These are phyloP conservation scores for Catagonus wagneri DNA, from an alignment of 2,113 vertebrate species.

Conservation along the genomic window DNA sequence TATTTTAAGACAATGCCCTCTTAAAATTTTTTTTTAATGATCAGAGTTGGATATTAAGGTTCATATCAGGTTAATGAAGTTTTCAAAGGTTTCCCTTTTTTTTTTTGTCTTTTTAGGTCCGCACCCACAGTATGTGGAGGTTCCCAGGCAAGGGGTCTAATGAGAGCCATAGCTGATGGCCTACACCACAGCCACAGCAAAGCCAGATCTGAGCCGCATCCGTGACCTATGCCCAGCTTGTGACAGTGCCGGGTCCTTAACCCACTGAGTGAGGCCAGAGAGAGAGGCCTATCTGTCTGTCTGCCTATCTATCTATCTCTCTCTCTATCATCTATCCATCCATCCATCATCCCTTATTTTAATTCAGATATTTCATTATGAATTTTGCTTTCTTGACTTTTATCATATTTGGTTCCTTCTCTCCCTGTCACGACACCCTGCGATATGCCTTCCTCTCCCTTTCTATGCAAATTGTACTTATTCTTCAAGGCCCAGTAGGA, in stretches of 20 bases:
- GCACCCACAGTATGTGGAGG: too few species aligned
- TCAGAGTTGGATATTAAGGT: not conserved
- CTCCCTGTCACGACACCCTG: not conserved
- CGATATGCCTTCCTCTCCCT: not conserved
- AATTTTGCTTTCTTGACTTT: slow-evolving; percentile 42
- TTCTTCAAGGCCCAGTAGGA: not conserved
- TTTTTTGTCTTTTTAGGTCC: too few species aligned
- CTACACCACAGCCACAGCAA: too few species aligned
- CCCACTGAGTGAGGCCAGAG: too few species aligned
- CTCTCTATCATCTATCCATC: not conserved
- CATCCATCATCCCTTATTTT: slow-evolving; percentile 13
- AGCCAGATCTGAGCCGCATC: too few species aligned
- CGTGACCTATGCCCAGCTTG: too few species aligned
- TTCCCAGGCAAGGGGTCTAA: too few species aligned
- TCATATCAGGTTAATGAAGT: not conserved
- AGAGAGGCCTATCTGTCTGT: too few species aligned
- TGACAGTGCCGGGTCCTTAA: too few species aligned
- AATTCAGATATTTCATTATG: slow-evolving; percentile 32
- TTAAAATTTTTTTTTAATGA: not conserved
- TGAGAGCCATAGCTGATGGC: too few species aligned
- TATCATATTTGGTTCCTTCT: not conserved
- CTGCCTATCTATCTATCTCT: too few species aligned
- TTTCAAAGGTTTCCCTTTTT: slow-evolving; percentile 46
- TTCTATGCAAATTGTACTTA: not conserved
- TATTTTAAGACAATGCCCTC: not conserved